phyloP scores from a whole-genome alignment of 2,113 vertebrate genomes.

The Rhea pennata region DNA sequence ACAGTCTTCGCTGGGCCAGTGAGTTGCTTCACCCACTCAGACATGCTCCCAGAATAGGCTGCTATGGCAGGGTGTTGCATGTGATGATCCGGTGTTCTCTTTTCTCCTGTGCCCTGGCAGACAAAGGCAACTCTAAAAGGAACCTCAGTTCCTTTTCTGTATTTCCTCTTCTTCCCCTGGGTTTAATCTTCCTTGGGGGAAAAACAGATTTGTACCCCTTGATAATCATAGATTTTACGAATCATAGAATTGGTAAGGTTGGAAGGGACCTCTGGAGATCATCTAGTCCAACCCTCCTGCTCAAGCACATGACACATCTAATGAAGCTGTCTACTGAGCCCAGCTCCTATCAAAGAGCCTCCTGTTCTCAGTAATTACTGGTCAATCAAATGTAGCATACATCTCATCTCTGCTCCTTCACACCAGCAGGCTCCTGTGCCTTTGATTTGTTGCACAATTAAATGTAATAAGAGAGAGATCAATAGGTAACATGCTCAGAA shows the following conservation, averaged over 20 bases:
- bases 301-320: neutral
- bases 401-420: neutral
- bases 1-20: fast-evolving
- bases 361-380: neutral
- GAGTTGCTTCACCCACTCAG: fast-evolving
- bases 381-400: neutral
- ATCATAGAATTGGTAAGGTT: too few species aligned
- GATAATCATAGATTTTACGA: neutral
- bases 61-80: neutral
- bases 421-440: neutral
- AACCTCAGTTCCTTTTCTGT: neutral
- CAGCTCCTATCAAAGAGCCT: neutral
- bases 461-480: neutral
- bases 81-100: neutral
- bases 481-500: constrained; percentile 17
- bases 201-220: neutral
- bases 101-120: neutral
- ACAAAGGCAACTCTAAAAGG: neutral
- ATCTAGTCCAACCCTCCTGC: too few species aligned
- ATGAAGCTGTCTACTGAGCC: neutral
- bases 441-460: constrained; percentile 52
- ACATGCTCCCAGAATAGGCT: fast-evolving
- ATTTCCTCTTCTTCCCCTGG: neutral
- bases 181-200: neutral
- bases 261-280: too few species aligned